phyloP scores from a whole-genome alignment of 1,140 invertebrate species.

The Latrodectus geometricus region DNA sequence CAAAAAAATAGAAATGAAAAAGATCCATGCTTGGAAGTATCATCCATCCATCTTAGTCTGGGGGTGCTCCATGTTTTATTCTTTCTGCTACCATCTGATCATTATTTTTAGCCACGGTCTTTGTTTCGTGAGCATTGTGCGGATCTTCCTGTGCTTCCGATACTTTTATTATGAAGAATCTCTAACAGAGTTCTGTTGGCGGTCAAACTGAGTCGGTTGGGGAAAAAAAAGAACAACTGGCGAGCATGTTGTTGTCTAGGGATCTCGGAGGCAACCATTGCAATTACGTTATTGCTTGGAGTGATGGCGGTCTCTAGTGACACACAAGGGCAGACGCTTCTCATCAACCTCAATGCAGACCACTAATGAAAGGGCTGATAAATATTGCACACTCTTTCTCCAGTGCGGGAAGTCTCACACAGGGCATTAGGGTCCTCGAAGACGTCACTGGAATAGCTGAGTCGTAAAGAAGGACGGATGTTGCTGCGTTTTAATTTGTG shows the following conservation, averaged over 20 bases:
- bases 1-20: neutral
- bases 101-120: neutral
- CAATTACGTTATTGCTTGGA: neutral
- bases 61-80: neutral
- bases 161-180: neutral
- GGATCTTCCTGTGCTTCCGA: neutral
- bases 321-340: neutral
- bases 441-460: too few relatives aligned
- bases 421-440: neutral
- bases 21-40: neutral
- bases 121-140: neutral
- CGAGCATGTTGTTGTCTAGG: neutral
- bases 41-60: neutral
- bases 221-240: too few relatives aligned
- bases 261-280: neutral
- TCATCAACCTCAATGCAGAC: neutral
- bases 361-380: neutral
- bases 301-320: neutral
- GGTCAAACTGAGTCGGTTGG: too few relatives aligned
- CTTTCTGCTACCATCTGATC: neutral
- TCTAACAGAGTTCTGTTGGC: too few relatives aligned
- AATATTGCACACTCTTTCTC: neutral
- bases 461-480: too few relatives aligned
- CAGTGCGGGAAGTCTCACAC: neutral
- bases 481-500: too few relatives aligned